A percentile compares a stretch with the other conserved stretches of the same genome.
Conservation (phyloP, 2,888 invertebrate genomes). For the Hyles lineata region DNA sequence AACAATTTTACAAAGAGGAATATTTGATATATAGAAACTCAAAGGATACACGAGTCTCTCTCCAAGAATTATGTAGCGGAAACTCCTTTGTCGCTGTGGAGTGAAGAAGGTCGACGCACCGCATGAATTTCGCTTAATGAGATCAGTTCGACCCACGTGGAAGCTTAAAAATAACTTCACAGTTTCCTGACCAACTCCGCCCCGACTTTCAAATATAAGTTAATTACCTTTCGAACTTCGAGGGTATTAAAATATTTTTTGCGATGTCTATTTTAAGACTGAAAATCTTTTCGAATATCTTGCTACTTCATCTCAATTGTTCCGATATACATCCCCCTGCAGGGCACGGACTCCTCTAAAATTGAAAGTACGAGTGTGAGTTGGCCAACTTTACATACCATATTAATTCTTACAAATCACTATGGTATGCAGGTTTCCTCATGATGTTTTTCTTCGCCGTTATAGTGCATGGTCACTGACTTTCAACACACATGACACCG, state of each 20-base stretch:
- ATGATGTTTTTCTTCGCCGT: too few species aligned
- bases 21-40: slow-evolving; percentile 28
- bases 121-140: slow-evolving; percentile 30
- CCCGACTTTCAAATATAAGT: not conserved
- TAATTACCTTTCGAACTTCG: not conserved
- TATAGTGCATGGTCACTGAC: too few species aligned
- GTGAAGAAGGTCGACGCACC: slow-evolving; percentile 24
- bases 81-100: slow-evolving; percentile 36
- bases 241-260: not conserved
- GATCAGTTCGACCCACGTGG: slow-evolving; percentile 22
- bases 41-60: slow-evolving; percentile 33
- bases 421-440: too few species aligned
- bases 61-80: slow-evolving; percentile 39
- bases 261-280: too few species aligned
- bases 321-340: too few species aligned
- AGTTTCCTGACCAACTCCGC: not conserved
- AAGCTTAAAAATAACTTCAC: not conserved
- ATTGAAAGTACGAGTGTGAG: too few species aligned
- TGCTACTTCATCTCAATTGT: not conserved
- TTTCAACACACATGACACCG: too few species aligned
- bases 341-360: too few species aligned
- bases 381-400: too few species aligned
- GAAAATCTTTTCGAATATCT: not conserved
- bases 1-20: slow-evolving; percentile 9
- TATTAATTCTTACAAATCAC: too few species aligned